These are phyloP conservation scores for Oreortyx pictus DNA, from an alignment of 2,797 vertebrate genomes.

Conservation along the genomic window DNA sequence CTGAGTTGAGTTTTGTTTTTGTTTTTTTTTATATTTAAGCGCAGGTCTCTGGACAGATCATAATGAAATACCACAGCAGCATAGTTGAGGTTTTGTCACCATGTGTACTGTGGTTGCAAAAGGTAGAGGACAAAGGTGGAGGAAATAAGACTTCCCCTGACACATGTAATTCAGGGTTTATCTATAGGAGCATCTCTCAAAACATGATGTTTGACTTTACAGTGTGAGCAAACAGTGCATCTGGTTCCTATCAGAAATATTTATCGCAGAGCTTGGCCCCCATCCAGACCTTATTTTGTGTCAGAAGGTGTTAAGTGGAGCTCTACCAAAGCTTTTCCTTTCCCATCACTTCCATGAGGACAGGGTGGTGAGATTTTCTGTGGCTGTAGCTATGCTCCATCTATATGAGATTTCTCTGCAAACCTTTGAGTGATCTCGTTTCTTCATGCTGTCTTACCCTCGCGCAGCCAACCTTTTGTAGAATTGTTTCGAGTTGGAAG, in stretches of 20 bases:
- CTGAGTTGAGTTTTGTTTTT: neutral
- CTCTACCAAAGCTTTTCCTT: neutral
- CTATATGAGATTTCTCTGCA: neutral
- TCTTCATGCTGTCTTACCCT: fast-evolving
- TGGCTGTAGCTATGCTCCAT: fast-evolving
- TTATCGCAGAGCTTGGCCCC: neutral
- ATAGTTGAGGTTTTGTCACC: neutral
- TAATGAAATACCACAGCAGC: neutral
- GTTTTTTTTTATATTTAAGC: neutral
- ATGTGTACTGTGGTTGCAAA: neutral
- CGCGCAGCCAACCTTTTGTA: neutral
- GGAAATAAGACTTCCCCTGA: neutral
- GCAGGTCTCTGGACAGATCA: fast-evolving
- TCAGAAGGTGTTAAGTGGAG: neutral
- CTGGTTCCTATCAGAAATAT: neutral
- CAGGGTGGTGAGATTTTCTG: neutral
- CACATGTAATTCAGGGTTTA: neutral
- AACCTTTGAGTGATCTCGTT: neutral
- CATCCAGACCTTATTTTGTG: neutral
- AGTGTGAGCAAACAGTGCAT: neutral
- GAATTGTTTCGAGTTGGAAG: too few relatives aligned
- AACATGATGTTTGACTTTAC: neutral
- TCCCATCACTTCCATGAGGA: neutral
- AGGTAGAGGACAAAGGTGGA: neutral
- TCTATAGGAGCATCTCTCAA: neutral